Evolutionary conservation across 2,888 invertebrate species (phyloP).

Genomic region (Mactromeris polynyma): DNA sequence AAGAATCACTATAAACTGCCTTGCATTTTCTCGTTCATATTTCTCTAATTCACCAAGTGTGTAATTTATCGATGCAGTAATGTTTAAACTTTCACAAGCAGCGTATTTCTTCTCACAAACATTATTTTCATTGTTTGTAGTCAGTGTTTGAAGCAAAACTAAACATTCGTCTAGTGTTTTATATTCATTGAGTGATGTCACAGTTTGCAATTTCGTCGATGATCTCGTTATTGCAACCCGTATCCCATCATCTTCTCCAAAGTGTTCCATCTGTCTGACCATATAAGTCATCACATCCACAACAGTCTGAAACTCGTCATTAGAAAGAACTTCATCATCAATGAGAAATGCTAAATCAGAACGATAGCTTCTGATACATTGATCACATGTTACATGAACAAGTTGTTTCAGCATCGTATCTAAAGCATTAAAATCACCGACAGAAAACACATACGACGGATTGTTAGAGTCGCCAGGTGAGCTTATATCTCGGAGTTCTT

Average conservation of each 20-base stretch:
- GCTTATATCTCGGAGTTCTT: conserved; percentile 26
- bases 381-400: conserved; percentile 28
- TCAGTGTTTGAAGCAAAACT: not conserved
- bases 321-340: not conserved
- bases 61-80: conserved; percentile 18
- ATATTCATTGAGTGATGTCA: not conserved
- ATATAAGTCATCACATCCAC: not conserved
- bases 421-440: not conserved
- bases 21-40: not conserved
- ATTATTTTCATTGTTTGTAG: not conserved
- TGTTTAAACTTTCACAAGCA: not conserved
- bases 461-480: conserved; percentile 2
- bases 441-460: conserved; percentile 31
- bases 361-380: conserved; percentile 1
- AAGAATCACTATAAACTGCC: too few relatives aligned
- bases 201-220: not conserved
- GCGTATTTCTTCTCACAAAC: not conserved
- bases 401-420: conserved; percentile 28
- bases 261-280: not conserved
- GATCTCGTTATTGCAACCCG: not conserved
- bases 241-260: not conserved
- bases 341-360: conserved; percentile 21
- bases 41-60: not conserved
- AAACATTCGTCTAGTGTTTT: not conserved
- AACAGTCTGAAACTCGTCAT: conserved; percentile 14